Conservation (phyloP, 2,888 invertebrate genomes). For the Oxycera nigricornis region DNA sequence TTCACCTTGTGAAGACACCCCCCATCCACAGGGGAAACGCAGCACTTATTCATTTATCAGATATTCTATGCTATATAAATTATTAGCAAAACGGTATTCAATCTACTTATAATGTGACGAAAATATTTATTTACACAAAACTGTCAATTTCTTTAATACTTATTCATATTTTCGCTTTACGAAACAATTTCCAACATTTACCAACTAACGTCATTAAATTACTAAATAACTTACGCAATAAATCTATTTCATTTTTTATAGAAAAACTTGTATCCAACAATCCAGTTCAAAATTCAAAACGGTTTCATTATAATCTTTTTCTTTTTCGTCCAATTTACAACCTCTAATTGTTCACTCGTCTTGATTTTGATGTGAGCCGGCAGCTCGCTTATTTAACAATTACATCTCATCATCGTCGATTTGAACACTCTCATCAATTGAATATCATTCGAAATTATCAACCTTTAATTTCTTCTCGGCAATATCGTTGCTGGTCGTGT, state of each 20-base stretch:
- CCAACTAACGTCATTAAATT: neutral
- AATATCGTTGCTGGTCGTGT: constrained; percentile 58
- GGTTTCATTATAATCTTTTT: no score
- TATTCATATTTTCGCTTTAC: neutral
- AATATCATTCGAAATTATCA: neutral
- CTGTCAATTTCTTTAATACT: neutral
- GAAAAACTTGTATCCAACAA: no score
- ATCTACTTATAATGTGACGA: no score
- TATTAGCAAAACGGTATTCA: no score
- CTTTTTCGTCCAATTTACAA: neutral
- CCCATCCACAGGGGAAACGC: constrained; percentile 26
- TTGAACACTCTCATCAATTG: neutral
- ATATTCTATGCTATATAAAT: no score
- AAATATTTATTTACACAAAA: neutral
- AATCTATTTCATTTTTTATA: neutral
- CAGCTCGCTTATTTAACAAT: neutral
- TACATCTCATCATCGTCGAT: neutral
- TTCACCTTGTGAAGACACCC: neutral
- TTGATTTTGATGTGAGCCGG: neutral
- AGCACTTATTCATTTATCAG: neutral
- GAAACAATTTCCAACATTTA: neutral
- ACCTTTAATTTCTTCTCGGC: constrained; percentile 55
- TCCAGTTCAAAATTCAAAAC: no score
- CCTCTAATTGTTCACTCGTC: neutral
- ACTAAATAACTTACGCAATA: neutral